Percentiles rank a stretch among this genome's conserved stretches.
Conservation (phyloP, 2,113 vertebrate species). For the Cynocephalus volans region DNA sequence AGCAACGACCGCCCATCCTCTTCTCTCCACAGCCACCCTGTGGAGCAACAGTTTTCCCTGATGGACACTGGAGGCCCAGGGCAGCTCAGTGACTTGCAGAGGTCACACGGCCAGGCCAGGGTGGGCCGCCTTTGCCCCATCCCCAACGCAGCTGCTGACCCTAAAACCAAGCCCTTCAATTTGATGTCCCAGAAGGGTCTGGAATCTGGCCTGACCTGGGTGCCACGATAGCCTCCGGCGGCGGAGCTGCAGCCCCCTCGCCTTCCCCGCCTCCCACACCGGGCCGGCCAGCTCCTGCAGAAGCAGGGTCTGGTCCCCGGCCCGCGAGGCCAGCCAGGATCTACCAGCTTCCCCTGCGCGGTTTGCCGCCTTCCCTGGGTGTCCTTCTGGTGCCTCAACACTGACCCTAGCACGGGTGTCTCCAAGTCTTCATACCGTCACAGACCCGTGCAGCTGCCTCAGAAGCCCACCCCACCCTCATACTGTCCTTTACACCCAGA, state of each 20-base stretch:
- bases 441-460: accelerated
- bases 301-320: background rate
- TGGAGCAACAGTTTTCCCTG: no score
- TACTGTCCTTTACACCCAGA: background rate
- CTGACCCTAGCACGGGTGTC: accelerated
- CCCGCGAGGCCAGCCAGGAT: accelerated
- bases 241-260: no score
- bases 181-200: background rate
- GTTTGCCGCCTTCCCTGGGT: accelerated
- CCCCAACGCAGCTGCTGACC: background rate
- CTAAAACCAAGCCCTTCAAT: background rate
- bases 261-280: no score
- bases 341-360: accelerated
- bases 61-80: background rate
- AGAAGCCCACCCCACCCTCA: accelerated
- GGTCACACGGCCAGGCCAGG: background rate
- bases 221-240: accelerated
- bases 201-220: background rate
- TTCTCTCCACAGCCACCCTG: no score
- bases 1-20: background rate
- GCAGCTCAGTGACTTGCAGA: background rate
- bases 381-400: background rate
- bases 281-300: background rate
- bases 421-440: background rate
- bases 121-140: background rate